A percentile compares a stretch with the other conserved stretches of the same genome.
These are phyloP conservation scores for Centropyge bicolor DNA, from an alignment of 2,797 vertebrate species.

Conservation along the genomic window DNA sequence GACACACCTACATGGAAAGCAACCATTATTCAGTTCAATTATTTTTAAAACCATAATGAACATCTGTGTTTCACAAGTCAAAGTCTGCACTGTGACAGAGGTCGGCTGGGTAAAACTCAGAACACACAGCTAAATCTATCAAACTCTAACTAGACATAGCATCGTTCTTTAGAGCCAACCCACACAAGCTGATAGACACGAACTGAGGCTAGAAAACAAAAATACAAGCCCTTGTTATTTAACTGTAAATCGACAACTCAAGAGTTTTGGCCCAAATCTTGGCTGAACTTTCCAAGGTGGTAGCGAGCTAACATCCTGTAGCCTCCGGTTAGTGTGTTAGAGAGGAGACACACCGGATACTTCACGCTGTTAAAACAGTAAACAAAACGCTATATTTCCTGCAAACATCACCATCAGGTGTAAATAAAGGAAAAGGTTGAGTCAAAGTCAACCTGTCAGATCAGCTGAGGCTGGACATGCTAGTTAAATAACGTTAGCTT, in stretches of 20 bases:
- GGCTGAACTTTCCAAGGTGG: background rate
- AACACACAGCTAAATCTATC: too few species aligned
- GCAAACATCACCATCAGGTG: accelerated
- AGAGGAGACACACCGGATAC: background rate
- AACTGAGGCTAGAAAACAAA: background rate
- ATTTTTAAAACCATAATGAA: background rate
- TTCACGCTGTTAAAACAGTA: background rate
- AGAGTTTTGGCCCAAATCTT: background rate
- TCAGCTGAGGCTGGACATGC: background rate
- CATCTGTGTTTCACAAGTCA: background rate
- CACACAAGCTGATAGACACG: too few species aligned
- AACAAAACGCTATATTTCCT: too few species aligned
- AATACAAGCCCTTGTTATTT: background rate
- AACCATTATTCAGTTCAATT: background rate
- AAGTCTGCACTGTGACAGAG: background rate
- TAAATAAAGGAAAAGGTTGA: background rate
- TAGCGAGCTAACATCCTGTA: too few species aligned
- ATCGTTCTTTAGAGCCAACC: background rate
- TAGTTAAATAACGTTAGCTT: background rate
- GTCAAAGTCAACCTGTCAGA: background rate
- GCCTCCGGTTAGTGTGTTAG: too few species aligned
- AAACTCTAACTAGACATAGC: too few species aligned
- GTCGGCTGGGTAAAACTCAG: background rate
- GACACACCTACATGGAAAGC: too few species aligned
- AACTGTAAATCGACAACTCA: background rate